Evolutionary conservation across 2,113 vertebrate genomes (phyloP).

Genomic region (Lagopus leucura): DNA sequence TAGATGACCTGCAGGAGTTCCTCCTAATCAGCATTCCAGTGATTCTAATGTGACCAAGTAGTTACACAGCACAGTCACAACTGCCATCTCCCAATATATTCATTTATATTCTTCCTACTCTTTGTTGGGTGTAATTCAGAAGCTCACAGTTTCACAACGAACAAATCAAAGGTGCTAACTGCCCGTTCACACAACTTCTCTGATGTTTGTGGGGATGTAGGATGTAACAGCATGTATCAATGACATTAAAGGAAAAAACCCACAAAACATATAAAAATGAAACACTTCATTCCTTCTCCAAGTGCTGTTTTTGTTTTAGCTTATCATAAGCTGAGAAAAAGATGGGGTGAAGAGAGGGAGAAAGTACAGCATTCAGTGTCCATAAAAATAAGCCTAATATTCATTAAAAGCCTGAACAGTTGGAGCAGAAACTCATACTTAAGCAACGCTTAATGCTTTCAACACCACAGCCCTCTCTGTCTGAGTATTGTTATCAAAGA

Average conservation of each 20-base stretch:
- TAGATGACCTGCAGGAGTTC: not conserved
- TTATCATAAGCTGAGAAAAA: not conserved
- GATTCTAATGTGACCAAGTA: not conserved
- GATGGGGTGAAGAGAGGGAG: not conserved
- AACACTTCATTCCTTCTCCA: not conserved
- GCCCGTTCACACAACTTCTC: not conserved
- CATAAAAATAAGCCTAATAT: not conserved
- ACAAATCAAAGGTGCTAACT: not conserved
- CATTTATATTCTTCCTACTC: not conserved
- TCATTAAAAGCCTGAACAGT: not conserved
- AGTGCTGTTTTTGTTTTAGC: not conserved
- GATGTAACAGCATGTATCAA: not conserved
- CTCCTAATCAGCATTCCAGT: not conserved
- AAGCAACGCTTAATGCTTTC: not conserved
- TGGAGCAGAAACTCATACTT: not conserved
- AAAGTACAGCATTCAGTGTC: not conserved
- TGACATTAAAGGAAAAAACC: too few relatives aligned
- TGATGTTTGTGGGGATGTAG: not conserved
- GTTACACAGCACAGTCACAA: not conserved
- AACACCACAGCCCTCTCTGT: not conserved
- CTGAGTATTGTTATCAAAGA: not conserved
- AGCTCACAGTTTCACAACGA: not conserved
- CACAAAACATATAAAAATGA: accelerated
- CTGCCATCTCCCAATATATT: not conserved
- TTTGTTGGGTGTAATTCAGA: not conserved